Base-by-base conservation (phyloP, 2,888 invertebrate species). In the Scelioninae gen. 1 region DNA sequence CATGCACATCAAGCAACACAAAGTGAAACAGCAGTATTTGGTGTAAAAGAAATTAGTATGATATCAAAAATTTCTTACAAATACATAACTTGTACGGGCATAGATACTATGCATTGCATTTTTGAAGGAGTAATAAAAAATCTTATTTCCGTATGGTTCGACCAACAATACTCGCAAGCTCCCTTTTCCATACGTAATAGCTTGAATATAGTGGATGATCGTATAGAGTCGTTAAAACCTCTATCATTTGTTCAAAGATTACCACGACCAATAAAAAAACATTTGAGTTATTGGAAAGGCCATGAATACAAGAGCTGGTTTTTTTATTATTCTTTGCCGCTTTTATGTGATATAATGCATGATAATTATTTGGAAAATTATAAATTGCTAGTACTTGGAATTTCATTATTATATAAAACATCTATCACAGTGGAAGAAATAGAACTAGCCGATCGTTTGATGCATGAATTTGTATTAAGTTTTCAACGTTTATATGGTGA, bases 61-160 rank as follows among this genome's bases (percentile, higher is more conserved):
- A 13, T 85, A 31, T 79, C 81, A 11, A 58, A 49, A 43, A 49
- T 85, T 9, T 55, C 55, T 23, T 53, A 58, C 34, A 55, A 83
- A 34, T 74, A 40, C 56, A 58, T 78, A 8, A 56, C n/a, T 15
- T 71, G 72, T 34, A 77, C 74, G 5, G 72, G 69, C 7, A 58
- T 78, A n/a, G 77, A 85, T 60, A 45, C 43, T 1, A 85, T 85
- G 85, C 85, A 85, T 51, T 82, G 77, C 43, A 63, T 80, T 40
- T 77, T 79, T 51, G 76, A 69, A 72, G 80, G 83, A 3, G 55
- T 77, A 32, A 31, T 47, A 5, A 62, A 75, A 66, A 53, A 11
- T 11, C 43, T 78, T 31, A 16, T 82, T 16, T 15, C 55, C 5
- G 53, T 84, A 43, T 82, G 82, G 82, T 84, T 85, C 32, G 29